A percentile compares a stretch with the other conserved stretches of the same genome.
These are phyloP conservation scores for Drosophila kambysellisi DNA, from an alignment of 2,888 invertebrate species.

Conservation along the genomic window DNA sequence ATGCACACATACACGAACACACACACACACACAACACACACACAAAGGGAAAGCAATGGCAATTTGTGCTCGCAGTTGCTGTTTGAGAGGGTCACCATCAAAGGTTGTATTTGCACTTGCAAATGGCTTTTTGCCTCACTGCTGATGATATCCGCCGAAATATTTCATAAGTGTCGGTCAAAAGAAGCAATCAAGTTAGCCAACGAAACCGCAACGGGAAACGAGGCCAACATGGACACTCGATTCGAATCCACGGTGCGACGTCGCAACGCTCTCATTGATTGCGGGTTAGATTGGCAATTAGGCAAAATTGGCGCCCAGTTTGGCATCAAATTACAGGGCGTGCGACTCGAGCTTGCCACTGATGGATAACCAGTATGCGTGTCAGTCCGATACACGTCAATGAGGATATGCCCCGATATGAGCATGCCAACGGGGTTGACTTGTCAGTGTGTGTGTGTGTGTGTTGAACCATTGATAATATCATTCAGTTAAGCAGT, in stretches of 20 bases:
- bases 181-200: conserved; percentile 59
- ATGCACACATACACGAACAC: conserved; percentile 13
- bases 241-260: conserved; percentile 16
- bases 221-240: conserved; percentile 19
- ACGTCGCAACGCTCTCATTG: conserved; percentile 42
- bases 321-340: conserved; percentile 56
- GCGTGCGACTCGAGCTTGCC: conserved; percentile 1
- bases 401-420: conserved; percentile 5
- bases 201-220: conserved; percentile 14
- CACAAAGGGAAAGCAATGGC: conserved; percentile 50
- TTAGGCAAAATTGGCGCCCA: conserved; percentile 52
- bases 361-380: conserved; percentile 27
- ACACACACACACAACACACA: conserved; percentile 11
- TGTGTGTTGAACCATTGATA: not conserved
- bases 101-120: conserved; percentile 57
- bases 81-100: conserved; percentile 41
- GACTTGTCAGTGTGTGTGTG: not conserved
- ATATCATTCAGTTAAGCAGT: not conserved
- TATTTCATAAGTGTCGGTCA: conserved; percentile 71
- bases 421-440: conserved; percentile 13
- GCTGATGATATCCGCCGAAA: conserved; percentile 54
- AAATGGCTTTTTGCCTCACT: conserved; percentile 65
- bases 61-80: conserved; percentile 52
- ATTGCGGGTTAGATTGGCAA: conserved; percentile 61
- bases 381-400: conserved; percentile 11